Percentiles rank a stretch among this genome's conserved stretches.
These are phyloP conservation scores for Eudasyphora cyanicolor DNA, from an alignment of 2,888 invertebrate species.

Conservation along the genomic window DNA sequence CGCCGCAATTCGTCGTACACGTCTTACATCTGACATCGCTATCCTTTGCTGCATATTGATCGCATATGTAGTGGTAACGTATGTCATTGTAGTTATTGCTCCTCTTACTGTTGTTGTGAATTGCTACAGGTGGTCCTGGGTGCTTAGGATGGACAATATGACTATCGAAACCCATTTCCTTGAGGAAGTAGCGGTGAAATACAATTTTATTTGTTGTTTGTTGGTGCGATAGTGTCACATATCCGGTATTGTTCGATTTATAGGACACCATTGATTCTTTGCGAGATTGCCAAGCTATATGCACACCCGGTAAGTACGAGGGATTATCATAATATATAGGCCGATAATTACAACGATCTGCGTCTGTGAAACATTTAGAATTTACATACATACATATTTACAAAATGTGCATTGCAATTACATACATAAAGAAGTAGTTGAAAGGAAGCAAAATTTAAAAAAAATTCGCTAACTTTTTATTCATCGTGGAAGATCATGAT, in stretches of 20 bases:
- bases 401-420: too few relatives aligned
- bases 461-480: too few relatives aligned
- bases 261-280: neutral
- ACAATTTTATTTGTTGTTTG: neutral
- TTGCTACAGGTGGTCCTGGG: neutral
- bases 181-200: neutral
- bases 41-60: neutral
- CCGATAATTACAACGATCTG: neutral
- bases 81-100: neutral
- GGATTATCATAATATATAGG: neutral
- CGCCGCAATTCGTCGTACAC: neutral
- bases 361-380: constrained; percentile 8
- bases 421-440: too few relatives aligned
- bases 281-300: neutral
- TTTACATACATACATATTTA: too few relatives aligned
- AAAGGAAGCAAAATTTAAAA: too few relatives aligned
- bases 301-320: neutral
- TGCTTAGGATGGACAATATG: constrained; percentile 6
- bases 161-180: neutral
- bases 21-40: neutral
- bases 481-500: too few relatives aligned
- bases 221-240: neutral
- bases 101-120: neutral
- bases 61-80: neutral
- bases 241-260: neutral